A percentile compares a stretch with the other conserved stretches of the same genome.
These are phyloP conservation scores for Pantherophis guttatus DNA, from an alignment of 2,113 vertebrate genomes.

Conservation along the genomic window DNA sequence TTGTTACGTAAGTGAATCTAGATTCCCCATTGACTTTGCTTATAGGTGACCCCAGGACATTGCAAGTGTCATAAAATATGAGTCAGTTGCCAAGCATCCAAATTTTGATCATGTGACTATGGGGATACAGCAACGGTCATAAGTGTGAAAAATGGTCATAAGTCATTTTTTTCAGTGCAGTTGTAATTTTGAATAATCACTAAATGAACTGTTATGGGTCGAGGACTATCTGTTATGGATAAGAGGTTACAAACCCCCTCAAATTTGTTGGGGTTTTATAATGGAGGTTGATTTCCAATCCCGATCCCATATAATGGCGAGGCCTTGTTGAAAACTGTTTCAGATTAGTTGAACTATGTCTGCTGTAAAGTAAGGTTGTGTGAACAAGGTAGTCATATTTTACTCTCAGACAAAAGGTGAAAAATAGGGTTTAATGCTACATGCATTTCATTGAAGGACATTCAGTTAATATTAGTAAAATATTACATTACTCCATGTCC, in stretches of 20 bases:
- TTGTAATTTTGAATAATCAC: neutral
- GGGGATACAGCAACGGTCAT: neutral
- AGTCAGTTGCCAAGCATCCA: neutral
- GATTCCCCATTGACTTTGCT: neutral
- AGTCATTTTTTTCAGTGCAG: neutral
- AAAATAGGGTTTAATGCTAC: neutral
- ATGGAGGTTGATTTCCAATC: neutral
- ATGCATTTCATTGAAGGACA: neutral
- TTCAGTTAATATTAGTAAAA: neutral
- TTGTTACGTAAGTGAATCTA: neutral
- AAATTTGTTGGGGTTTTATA: conserved; percentile 1
- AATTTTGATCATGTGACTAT: neutral
- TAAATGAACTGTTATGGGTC: neutral
- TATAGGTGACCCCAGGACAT: neutral
- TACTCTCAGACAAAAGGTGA: neutral
- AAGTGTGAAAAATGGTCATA: neutral
- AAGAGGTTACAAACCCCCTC: neutral
- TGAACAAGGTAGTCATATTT: neutral
- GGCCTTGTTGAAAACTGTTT: neutral
- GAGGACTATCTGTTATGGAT: neutral
- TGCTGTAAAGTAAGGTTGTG: neutral
- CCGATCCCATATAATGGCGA: neutral
- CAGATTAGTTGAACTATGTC: neutral
- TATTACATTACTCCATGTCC: neutral
- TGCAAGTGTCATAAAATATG: neutral